phyloP scores from a whole-genome alignment of 1,140 invertebrate genomes.

The Antheraea pernyi region DNA sequence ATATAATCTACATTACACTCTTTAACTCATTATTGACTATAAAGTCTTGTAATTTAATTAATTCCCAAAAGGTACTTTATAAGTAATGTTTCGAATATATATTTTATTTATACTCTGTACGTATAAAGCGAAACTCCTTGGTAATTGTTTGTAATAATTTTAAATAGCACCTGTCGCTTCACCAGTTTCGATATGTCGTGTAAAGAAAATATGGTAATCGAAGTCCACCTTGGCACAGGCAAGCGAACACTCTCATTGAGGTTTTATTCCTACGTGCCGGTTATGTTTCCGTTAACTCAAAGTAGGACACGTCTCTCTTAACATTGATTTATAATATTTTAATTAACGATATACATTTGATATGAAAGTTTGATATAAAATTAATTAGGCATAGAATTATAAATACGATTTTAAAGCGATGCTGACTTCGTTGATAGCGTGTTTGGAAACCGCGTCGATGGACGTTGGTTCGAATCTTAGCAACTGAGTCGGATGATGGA shows the following conservation, averaged over 20 bases:
- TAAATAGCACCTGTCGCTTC: neutral
- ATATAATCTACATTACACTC: no score
- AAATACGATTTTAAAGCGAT: no score
- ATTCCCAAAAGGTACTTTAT: no score
- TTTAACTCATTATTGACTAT: no score
- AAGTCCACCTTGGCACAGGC: neutral
- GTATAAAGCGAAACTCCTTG: neutral
- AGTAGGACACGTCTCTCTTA: neutral
- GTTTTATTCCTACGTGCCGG: neutral
- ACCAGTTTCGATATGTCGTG: neutral
- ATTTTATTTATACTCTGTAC: neutral
- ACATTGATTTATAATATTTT: neutral
- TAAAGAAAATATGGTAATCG: neutral
- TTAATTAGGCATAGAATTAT: neutral
- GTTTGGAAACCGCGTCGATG: no score
- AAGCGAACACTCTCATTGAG: neutral
- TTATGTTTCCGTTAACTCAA: neutral
- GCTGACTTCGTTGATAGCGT: no score
- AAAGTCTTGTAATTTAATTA: no score
- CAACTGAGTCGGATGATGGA: no score
- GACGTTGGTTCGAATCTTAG: no score
- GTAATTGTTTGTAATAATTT: neutral
- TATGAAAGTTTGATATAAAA: neutral
- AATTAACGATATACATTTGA: slow-evolving; percentile 1
- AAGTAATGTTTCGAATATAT: no score